Evolutionary conservation across 2,113 vertebrate genomes (phyloP), one percentile per base, ranked within the genome.

Genomic region (Sigmodon hispidus): DNA sequence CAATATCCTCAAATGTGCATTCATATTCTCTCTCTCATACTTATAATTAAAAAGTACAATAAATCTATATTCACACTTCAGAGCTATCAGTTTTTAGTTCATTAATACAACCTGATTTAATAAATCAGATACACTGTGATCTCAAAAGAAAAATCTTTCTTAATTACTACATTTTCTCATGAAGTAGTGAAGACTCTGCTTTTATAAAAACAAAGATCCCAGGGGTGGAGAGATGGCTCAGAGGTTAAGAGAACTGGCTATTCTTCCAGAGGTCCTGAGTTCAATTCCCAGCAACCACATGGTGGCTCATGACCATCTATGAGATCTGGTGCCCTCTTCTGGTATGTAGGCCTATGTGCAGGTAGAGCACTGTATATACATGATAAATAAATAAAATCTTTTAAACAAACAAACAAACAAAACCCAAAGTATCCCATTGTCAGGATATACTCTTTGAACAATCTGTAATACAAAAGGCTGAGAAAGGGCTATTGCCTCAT

Each of bases 81-180:
- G 40, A 21, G 69, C 43, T 50, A 55, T 67, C 69, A 81, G 1
- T 76, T 70, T 72, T 70, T 77, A 57, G 50, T 90, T 93, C 59
- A 75, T 40, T n/a, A 29, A 31, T 13, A 22, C 26, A 81, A 61
- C 55, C 52, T 83, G 12, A 92, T 77, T n/a, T 94, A 79, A 52
- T 72, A 89, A 89, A 91, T 94, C 69, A 31, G 15, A 94, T 26
- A 40, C n/a, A 48, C 13, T 76, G 43, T 76, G 34, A 83, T 77
- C 52, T 31, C 43, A 69, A 61, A 89, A 79, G 67, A 83, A 52
- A 91, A 89, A 65, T 16, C 19, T 77, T 40, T 21, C 70, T 40
- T 5, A 72, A 73, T 43, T 73, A 24, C n/a, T 43, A 22, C 40
- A 24, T 61, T 89, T 89, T 67, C 93, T 67, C 61, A 65, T 65